Evolutionary conservation across 2,888 invertebrate species (phyloP).

Genomic region (Myopa testacea): DNA sequence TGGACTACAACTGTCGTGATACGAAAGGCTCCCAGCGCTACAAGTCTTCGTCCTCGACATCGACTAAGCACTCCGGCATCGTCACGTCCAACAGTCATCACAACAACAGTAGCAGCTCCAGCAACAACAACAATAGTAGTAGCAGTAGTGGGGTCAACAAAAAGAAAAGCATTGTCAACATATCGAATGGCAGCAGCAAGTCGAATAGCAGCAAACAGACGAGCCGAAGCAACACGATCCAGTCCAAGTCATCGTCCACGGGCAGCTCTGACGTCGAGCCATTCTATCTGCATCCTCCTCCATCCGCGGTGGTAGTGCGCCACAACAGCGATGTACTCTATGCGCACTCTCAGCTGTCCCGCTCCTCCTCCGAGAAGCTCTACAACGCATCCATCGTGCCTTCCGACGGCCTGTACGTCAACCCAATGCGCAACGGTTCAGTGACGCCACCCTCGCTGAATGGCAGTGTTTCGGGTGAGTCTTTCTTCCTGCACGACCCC

Average conservation of each 20-base stretch:
- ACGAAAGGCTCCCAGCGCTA: conserved; percentile 61
- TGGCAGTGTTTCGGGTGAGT: conserved; percentile 73
- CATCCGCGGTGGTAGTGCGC: conserved; percentile 65
- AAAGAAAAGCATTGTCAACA: conserved; percentile 35
- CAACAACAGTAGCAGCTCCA: conserved; percentile 47
- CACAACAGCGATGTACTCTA: conserved; percentile 65
- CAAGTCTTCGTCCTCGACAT: conserved; percentile 51
- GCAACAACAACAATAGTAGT: conserved; percentile 48
- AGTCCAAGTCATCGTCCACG: conserved; percentile 68
- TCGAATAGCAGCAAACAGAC: conserved; percentile 64
- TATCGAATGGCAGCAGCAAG: conserved; percentile 57
- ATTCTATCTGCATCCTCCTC: conserved; percentile 83
- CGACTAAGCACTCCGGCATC: conserved; percentile 37
- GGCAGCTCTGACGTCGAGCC: conserved; percentile 72
- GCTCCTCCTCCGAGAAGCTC: conserved; percentile 64
- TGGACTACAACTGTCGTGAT: conserved; percentile 71
- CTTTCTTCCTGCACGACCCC: conserved; percentile 88
- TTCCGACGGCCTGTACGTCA: conserved; percentile 83
- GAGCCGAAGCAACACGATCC: conserved; percentile 67
- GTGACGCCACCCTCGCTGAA: conserved; percentile 71
- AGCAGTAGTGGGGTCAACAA: conserved; percentile 14
- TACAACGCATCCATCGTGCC: conserved; percentile 63
- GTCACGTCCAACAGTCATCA: conserved; percentile 44
- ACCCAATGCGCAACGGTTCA: conserved; percentile 77
- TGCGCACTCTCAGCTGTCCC: conserved; percentile 56